These are phyloP conservation scores for Hypsibius dujardini DNA, from an alignment of 1,140 invertebrate species.

Conservation along the genomic window DNA sequence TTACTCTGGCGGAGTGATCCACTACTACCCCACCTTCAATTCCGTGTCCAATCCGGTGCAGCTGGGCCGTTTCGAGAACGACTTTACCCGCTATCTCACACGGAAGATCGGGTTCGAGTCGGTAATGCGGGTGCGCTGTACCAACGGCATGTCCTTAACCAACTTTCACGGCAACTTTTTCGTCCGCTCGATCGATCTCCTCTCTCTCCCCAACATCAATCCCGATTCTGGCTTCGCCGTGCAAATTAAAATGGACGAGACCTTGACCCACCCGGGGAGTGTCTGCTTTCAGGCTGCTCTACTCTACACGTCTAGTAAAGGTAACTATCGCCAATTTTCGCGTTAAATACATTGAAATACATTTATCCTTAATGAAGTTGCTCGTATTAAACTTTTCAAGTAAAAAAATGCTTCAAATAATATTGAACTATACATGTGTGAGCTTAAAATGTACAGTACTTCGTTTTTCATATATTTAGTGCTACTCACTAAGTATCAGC, in stretches of 20 bases:
- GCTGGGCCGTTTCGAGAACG: constrained; percentile 53
- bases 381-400: too few relatives aligned
- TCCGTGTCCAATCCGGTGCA: constrained; percentile 45
- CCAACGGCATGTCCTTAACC: constrained; percentile 67
- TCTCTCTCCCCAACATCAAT: constrained; percentile 90
- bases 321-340: constrained; percentile 33
- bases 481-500: too few relatives aligned
- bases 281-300: constrained; percentile 95
- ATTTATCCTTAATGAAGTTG: too few relatives aligned
- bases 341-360: too few relatives aligned
- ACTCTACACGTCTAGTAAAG: constrained; percentile 92
- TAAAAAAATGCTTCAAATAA: too few relatives aligned
- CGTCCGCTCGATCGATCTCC: constrained; percentile 84
- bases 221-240: constrained; percentile 94
- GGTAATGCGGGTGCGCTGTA: constrained; percentile 89
- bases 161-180: constrained; percentile 99
- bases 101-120: constrained; percentile 97
- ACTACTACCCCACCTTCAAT: constrained; percentile 80
- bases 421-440: constrained; percentile 20
- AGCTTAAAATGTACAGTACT: too few relatives aligned
- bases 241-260: constrained; percentile 87
- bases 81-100: constrained; percentile 70
- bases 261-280: constrained; percentile 58
- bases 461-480: too few relatives aligned
- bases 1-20: constrained; percentile 80